Evolutionary conservation across 2,888 invertebrate genomes (phyloP).

Genomic region (Chymomyza procnemis): DNA sequence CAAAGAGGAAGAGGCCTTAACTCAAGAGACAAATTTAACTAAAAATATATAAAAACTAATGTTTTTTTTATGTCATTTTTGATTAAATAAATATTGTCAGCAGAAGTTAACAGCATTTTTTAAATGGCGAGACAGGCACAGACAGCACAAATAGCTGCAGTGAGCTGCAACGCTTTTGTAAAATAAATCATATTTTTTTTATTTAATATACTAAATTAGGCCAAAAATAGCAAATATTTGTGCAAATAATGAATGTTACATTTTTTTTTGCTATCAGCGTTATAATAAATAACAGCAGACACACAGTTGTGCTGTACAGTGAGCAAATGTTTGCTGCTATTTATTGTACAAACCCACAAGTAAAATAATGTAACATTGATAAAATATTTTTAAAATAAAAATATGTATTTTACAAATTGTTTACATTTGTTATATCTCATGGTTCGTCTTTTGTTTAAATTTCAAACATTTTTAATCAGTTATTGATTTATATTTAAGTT

Average conservation of each 20-base stretch:
- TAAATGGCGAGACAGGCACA: not conserved
- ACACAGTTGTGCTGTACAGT: not conserved
- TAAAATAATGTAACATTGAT: no score
- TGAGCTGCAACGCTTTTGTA: not conserved
- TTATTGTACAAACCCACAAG: no score
- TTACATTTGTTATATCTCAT: not conserved
- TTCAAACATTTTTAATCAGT: slow-evolving; percentile 13
- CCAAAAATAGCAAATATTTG: not conserved
- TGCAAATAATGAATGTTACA: no score
- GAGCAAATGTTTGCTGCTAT: no score
- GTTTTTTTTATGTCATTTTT: slow-evolving; percentile 14
- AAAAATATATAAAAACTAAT: not conserved
- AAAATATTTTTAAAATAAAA: not conserved
- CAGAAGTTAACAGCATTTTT: slow-evolving; percentile 38
- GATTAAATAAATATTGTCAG: slow-evolving; percentile 44
- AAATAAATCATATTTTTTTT: not conserved
- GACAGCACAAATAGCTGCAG: not conserved
- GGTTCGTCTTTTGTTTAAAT: slow-evolving; percentile 19
- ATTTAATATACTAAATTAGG: no score
- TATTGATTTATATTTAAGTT: slow-evolving; percentile 27
- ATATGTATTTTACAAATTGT: not conserved
- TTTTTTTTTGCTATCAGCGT: no score
- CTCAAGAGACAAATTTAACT: not conserved
- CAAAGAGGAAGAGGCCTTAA: slow-evolving; percentile 1
- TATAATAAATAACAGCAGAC: slow-evolving; percentile 14